Conservation (phyloP, 2,113 vertebrate genomes). For the Campylorhamphus procurvoides region DNA sequence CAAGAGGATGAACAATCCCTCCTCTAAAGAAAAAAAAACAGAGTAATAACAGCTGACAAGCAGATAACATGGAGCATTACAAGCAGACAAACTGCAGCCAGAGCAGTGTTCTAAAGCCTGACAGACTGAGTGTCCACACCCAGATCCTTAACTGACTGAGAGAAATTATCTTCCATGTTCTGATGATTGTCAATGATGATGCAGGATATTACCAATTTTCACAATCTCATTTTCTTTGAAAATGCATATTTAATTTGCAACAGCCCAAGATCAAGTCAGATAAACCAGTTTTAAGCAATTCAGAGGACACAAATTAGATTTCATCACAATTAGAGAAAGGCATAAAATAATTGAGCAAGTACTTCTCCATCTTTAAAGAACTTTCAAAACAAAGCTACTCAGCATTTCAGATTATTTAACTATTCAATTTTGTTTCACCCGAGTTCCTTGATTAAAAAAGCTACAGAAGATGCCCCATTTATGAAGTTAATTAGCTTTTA, state of each 20-base stretch:
- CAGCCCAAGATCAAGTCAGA: not conserved
- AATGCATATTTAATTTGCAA: not conserved
- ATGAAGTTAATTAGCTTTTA: not conserved
- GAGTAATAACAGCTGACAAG: not conserved
- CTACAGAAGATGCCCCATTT: not conserved
- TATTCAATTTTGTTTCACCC: not conserved
- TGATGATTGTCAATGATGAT: accelerated
- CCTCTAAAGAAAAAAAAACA: not conserved
- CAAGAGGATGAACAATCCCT: not conserved
- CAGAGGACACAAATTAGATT: not conserved
- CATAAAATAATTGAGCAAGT: not conserved
- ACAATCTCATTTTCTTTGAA: not conserved
- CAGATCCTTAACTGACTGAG: not conserved
- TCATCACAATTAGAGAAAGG: not conserved
- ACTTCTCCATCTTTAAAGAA: not conserved
- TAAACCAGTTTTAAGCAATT: not conserved
- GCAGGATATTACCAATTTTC: not conserved
- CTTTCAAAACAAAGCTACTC: not conserved
- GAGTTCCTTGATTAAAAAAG: not conserved
- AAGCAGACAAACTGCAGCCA: not conserved
- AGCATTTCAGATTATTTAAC: not conserved
- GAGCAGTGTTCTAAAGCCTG: not conserved
- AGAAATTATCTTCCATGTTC: not conserved
- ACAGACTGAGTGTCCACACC: not conserved
- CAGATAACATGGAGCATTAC: not conserved